A percentile compares a stretch with the other conserved stretches of the same genome.
Evolutionary conservation across 2,888 invertebrate genomes (phyloP).

Genomic region (Meteorus cinctellus): DNA sequence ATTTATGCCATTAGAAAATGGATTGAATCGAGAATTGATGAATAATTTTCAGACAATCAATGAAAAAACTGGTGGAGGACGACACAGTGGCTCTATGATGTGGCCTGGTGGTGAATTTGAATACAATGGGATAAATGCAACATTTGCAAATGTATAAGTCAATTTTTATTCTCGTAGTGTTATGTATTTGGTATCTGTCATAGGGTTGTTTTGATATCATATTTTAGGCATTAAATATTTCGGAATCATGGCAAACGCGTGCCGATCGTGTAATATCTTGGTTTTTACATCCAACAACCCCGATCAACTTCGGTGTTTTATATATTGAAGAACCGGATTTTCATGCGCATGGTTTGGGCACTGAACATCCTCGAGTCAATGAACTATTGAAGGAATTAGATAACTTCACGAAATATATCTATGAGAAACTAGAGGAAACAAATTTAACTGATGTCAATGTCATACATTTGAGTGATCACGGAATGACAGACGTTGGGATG

Average conservation of each 20-base stretch:
- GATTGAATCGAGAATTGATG: neutral
- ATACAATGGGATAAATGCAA: conserved; percentile 75
- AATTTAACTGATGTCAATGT: conserved; percentile 78
- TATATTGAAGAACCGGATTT: conserved; percentile 84
- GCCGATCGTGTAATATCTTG: conserved; percentile 77
- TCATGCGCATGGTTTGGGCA: conserved; percentile 78
- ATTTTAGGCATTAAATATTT: conserved; percentile 64
- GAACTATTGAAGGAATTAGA: conserved; percentile 74
- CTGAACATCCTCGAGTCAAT: conserved; percentile 72
- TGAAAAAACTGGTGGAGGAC: conserved; percentile 74
- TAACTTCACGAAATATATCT: conserved; percentile 77
- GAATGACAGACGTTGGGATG: conserved; percentile 77
- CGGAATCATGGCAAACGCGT: conserved; percentile 74
- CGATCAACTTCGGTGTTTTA: conserved; percentile 81
- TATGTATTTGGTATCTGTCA: neutral
- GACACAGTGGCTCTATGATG: conserved; percentile 80
- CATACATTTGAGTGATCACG: conserved; percentile 84
- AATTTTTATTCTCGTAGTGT: conserved; percentile 20
- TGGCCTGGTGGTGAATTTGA: conserved; percentile 80
- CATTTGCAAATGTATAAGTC: conserved; percentile 67
- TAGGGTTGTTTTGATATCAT: conserved; percentile 25
- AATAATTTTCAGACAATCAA: conserved; percentile 75
- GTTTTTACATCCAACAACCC: conserved; percentile 76
- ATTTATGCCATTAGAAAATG: too few relatives aligned
- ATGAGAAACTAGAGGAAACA: conserved; percentile 74